These are phyloP conservation scores for Luscinia luscinia DNA, from an alignment of 2,797 vertebrate genomes.

Conservation along the genomic window DNA sequence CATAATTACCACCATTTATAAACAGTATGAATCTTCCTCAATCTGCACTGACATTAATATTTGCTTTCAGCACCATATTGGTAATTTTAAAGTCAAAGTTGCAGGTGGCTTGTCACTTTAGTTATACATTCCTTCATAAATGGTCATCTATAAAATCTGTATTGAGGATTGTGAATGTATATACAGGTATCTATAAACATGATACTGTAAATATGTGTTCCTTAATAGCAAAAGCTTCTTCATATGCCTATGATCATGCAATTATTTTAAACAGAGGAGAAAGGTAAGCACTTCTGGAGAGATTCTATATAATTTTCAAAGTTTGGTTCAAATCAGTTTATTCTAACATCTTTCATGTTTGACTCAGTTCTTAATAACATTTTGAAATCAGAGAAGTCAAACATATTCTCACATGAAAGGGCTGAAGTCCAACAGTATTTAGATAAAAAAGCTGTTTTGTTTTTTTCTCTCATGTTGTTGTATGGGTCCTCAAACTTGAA, in stretches of 20 bases:
- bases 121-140: neutral
- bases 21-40: neutral
- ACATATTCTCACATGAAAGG: neutral
- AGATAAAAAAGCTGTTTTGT: neutral
- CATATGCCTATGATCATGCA: neutral
- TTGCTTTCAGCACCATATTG: neutral
- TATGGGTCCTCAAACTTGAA: neutral
- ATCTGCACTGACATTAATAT: neutral
- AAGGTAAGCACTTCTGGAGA: neutral
- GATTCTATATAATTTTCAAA: neutral
- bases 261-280: neutral
- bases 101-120: neutral
- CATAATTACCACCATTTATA: neutral
- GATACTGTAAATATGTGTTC: neutral
- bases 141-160: neutral
- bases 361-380: neutral
- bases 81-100: neutral
- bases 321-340: neutral
- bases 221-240: neutral
- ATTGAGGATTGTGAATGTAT: neutral
- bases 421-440: neutral
- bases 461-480: neutral
- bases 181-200: neutral
- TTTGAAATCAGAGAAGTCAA: neutral
- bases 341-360: neutral